phyloP scores from a whole-genome alignment of 2,888 invertebrate species.

The Bedellia somnulentella region DNA sequence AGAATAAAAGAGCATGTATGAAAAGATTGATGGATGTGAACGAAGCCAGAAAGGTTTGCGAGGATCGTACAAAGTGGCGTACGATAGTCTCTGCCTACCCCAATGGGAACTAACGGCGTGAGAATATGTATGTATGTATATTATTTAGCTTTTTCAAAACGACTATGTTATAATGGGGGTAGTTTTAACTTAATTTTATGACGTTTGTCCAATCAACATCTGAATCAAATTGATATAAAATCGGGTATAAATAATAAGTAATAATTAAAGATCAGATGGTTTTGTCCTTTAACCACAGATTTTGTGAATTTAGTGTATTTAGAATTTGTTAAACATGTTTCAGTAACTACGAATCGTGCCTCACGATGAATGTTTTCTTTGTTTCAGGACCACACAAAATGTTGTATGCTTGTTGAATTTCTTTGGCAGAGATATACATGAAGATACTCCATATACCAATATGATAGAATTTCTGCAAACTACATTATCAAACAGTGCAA shows the following conservation, averaged over 20 bases:
- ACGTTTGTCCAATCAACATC: background rate
- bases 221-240: background rate
- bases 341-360: background rate
- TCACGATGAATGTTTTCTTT: background rate
- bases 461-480: conserved; percentile 16
- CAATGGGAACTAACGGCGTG: no score
- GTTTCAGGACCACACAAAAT: conserved; percentile 24
- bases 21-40: no score
- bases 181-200: conserved; percentile 5
- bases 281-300: background rate
- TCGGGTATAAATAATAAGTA: background rate
- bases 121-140: no score
- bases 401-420: conserved; percentile 22
- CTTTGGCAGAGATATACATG: conserved; percentile 14
- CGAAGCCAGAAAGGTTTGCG: no score
- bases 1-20: no score
- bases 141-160: no score
- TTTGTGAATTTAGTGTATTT: no score
- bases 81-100: no score
- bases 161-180: no score
- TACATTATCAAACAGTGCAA: no score
- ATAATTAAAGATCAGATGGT: background rate
- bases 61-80: no score
- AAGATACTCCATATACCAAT: conserved; percentile 17
- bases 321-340: background rate